Evolutionary conservation across 2,113 vertebrate species (phyloP).

Genomic region (Chaetops frenatus): DNA sequence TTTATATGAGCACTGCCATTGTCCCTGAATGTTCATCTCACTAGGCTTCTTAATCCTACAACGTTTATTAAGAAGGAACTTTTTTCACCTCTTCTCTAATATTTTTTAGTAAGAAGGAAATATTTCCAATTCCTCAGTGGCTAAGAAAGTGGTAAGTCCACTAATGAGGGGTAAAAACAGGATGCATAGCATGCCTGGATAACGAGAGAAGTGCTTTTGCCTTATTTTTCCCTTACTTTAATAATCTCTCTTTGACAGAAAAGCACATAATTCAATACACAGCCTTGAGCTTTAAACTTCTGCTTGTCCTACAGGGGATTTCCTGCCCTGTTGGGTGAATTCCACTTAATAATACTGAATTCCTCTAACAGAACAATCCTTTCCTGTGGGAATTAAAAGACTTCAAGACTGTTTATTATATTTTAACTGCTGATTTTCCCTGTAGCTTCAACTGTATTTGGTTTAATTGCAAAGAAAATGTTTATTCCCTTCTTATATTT

Average conservation of each 20-base stretch:
- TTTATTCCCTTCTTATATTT: conserved; percentile 31
- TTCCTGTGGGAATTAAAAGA: conserved; percentile 53
- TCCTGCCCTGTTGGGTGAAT: conserved; percentile 55
- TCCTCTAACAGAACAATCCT: conserved; percentile 49
- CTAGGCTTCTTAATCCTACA: neutral
- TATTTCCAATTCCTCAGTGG: neutral
- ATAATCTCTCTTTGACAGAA: conserved; percentile 5
- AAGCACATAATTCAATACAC: neutral
- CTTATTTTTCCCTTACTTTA: conserved; percentile 1
- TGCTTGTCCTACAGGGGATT: conserved; percentile 58
- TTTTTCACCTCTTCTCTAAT: neutral
- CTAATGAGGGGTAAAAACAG: neutral
- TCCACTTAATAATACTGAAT: conserved; percentile 56
- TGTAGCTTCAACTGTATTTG: neutral
- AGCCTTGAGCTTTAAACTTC: conserved; percentile 57
- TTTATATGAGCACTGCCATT: neutral
- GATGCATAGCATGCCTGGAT: neutral
- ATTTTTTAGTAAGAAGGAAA: neutral
- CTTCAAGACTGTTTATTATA: conserved; percentile 48
- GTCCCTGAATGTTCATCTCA: neutral
- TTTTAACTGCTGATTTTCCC: conserved; percentile 48
- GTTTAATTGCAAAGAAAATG: conserved; percentile 47
- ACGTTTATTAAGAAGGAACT: neutral
- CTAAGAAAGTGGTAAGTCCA: neutral
- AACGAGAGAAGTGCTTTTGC: neutral